Base-by-base conservation (phyloP, 2,888 invertebrate genomes). In the Ochropleura leucogaster region DNA sequence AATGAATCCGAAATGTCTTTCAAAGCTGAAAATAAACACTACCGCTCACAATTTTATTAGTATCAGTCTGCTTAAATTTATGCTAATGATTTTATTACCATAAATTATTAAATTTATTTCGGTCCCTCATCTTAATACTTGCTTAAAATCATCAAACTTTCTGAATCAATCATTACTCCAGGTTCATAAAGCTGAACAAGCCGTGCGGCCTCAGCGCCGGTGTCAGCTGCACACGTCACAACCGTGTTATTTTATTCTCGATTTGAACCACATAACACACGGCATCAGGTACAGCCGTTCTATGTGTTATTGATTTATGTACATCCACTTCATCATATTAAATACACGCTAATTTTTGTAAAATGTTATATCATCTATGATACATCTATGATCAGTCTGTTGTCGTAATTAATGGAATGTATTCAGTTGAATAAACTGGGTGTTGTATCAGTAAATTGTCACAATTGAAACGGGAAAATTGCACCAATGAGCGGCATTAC, bases 81-180 rank as follows among this genome's bases (percentile, higher is more conserved):
- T 88, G 89, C 92, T 93, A 92, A 89, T 89, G 89, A 88, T 86
- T 85, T 86, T 73, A 85, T 89, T 90, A 91, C 88, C 89, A 90
- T 91, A 88, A 89, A 88, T 89, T 87, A 90, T 90, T 91, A 89
- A 85, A 84, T 87, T 89, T 89, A 90, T 92, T 94, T 95, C 93
- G 95, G 95, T 95, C 95, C 95, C 95, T 90, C 89, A 89, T 92
- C 89, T 85, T 92, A 95, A 94, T 94, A 95, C 94, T 94, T 88
- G 83, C 87, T 87, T 88, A 87, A 77, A 82, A 77, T 77, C 71
- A 72, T 87, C 82, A 83, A 76, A 72, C 77, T 82, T 87, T 88
- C 64, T 77, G 84, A 79, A 77, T 74, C 73, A 72, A 79, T 65
- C 74, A 72, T 76, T 62, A 68, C 57, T 57, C n/a, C 51, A 66